These are phyloP conservation scores for Shargacucullia verbasci DNA, from an alignment of 2,888 invertebrate species.

Conservation along the genomic window DNA sequence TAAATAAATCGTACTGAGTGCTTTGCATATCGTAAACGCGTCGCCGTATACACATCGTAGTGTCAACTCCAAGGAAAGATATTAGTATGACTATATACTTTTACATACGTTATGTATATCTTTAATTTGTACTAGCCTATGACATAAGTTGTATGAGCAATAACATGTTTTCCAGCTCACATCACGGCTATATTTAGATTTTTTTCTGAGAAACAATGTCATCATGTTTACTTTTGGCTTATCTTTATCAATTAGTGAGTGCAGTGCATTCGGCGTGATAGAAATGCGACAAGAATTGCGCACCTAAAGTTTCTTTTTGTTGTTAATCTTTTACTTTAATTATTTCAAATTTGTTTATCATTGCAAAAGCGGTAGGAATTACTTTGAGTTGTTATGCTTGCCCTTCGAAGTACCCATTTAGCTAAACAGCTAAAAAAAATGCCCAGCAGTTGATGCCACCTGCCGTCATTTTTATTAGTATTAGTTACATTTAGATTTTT, in stretches of 20 bases:
- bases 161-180: constrained; percentile 40
- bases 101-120: constrained; percentile 12
- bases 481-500: constrained; percentile 26
- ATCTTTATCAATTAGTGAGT: constrained; percentile 30
- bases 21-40: background rate
- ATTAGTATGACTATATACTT: constrained; percentile 10
- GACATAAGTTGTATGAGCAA: constrained; percentile 46
- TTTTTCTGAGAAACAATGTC: constrained; percentile 55
- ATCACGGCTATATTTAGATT: constrained; percentile 63
- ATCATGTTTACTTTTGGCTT: constrained; percentile 58
- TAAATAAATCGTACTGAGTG: background rate
- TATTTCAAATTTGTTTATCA: too few relatives aligned
- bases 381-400: background rate
- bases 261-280: constrained; percentile 17
- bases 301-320: background rate
- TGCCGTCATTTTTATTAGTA: constrained; percentile 1
- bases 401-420: constrained; percentile 2
- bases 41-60: background rate
- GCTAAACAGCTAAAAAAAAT: background rate
- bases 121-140: constrained; percentile 38
- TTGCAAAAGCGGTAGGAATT: background rate
- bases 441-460: constrained; percentile 8
- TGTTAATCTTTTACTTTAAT: too few relatives aligned
- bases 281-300: background rate
- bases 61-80: background rate